These are phyloP conservation scores for Callosobruchus maculatus DNA, from an alignment of 2,888 invertebrate genomes.

Conservation along the genomic window DNA sequence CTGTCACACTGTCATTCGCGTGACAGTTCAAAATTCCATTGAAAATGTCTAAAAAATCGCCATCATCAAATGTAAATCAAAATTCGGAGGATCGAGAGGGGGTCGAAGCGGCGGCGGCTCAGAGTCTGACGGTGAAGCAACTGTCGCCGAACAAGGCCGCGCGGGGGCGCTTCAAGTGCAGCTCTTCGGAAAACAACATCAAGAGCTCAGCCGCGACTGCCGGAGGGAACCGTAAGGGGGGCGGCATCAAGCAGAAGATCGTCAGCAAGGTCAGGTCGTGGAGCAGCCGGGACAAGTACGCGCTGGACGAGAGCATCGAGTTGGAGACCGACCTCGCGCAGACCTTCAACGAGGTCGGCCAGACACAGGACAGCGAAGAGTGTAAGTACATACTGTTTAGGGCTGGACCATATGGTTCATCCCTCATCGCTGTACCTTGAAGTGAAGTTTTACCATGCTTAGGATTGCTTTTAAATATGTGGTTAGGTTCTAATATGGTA, in stretches of 20 bases:
- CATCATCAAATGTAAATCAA: background rate
- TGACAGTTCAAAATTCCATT: background rate
- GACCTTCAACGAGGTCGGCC: slow-evolving; percentile 5
- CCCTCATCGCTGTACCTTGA: too few species aligned
- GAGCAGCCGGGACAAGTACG: slow-evolving; percentile 24
- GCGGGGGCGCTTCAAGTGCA: slow-evolving; percentile 21
- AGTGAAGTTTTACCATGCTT: too few species aligned
- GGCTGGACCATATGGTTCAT: too few species aligned
- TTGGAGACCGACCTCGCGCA: slow-evolving; percentile 22
- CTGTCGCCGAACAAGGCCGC: background rate
- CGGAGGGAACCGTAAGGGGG: slow-evolving; percentile 8
- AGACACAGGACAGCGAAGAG: background rate
- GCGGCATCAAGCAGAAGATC: slow-evolving; percentile 24
- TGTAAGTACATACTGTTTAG: too few species aligned
- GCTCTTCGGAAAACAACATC: slow-evolving; percentile 31
- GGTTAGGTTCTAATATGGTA: too few species aligned
- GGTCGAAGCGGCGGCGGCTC: too few species aligned
- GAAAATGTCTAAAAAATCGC: background rate
- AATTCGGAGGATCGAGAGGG: background rate
- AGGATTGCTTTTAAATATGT: too few species aligned
- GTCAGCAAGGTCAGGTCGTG: slow-evolving; percentile 30
- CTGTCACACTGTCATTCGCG: background rate
- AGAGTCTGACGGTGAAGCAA: background rate
- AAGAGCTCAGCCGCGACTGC: slow-evolving; percentile 10
- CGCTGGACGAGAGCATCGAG: slow-evolving; percentile 16